Evolutionary conservation across 2,888 invertebrate species (phyloP).

Genomic region (Spilosoma lubricipeda): DNA sequence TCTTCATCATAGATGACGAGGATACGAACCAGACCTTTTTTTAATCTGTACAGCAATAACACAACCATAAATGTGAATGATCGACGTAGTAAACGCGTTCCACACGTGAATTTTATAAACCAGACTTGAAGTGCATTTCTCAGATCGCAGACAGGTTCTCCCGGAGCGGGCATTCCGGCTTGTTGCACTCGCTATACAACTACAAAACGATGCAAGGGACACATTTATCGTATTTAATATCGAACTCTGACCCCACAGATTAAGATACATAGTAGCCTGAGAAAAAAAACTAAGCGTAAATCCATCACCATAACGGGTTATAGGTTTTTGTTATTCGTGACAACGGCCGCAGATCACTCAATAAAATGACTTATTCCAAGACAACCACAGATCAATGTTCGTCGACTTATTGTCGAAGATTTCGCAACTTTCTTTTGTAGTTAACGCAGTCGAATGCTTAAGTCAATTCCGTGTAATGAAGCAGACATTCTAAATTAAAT

Average conservation of each 20-base stretch:
- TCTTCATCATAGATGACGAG: conserved; percentile 17
- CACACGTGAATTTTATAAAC: conserved; percentile 75
- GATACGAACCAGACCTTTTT: conserved; percentile 27
- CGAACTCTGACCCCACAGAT: conserved; percentile 63
- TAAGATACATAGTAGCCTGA: conserved; percentile 66
- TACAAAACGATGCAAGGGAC: conserved; percentile 53
- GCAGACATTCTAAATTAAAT: conserved; percentile 64
- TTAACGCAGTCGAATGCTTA: conserved; percentile 67
- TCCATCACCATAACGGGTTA: conserved; percentile 67
- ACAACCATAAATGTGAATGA: conserved; percentile 56
- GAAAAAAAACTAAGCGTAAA: conserved; percentile 53
- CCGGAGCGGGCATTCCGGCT: conserved; percentile 79
- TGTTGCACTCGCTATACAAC: conserved; percentile 56
- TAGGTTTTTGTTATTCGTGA: conserved; percentile 71
- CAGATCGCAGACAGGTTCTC: conserved; percentile 78
- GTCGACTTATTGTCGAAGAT: conserved; percentile 65
- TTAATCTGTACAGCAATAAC: conserved; percentile 39
- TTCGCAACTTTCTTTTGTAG: conserved; percentile 68
- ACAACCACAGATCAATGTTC: conserved; percentile 79
- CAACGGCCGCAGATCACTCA: conserved; percentile 77
- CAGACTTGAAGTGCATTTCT: conserved; percentile 73
- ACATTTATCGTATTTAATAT: conserved; percentile 35
- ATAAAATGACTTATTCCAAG: conserved; percentile 81
- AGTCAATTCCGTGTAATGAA: conserved; percentile 64
- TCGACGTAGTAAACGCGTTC: conserved; percentile 61